phyloP scores from a whole-genome alignment of 2,797 vertebrate species.

The Serranus cabrilla region DNA sequence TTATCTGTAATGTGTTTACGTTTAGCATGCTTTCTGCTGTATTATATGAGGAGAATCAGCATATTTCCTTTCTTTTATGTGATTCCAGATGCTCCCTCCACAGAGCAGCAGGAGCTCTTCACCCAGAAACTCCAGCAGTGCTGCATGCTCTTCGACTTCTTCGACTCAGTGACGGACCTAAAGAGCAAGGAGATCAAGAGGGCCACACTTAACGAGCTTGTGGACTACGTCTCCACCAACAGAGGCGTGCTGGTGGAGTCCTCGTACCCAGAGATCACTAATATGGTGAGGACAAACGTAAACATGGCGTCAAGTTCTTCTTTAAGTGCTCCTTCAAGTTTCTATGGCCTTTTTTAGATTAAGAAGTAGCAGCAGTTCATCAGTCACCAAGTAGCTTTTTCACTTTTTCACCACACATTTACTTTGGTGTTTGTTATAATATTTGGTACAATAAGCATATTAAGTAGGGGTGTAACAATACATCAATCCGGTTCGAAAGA shows the following conservation, averaged over 20 bases:
- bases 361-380: slow-evolving; percentile 1
- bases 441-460: too few species aligned
- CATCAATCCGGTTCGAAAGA: too few species aligned
- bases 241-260: slow-evolving; percentile 96
- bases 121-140: slow-evolving; percentile 98
- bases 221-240: slow-evolving; percentile 98
- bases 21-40: not conserved
- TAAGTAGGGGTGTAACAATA: too few species aligned
- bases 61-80: slow-evolving; percentile 49
- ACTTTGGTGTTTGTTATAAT: too few species aligned
- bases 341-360: not conserved
- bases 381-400: too few species aligned
- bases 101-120: slow-evolving; percentile 96
- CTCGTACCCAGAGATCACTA: slow-evolving; percentile 95
- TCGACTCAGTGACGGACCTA: slow-evolving; percentile 95
- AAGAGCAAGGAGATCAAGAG: slow-evolving; percentile 99
- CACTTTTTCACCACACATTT: too few species aligned
- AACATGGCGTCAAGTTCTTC: not conserved
- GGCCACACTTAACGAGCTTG: slow-evolving; percentile 95
- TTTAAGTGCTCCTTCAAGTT: not conserved
- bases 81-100: slow-evolving; percentile 91
- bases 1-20: slow-evolving; percentile 15
- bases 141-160: slow-evolving; percentile 96
- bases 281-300: slow-evolving; percentile 89
- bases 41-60: slow-evolving; percentile 15